Evolutionary conservation across 2,113 vertebrate genomes (phyloP).

Genomic region (Chaenogobius annularis): DNA sequence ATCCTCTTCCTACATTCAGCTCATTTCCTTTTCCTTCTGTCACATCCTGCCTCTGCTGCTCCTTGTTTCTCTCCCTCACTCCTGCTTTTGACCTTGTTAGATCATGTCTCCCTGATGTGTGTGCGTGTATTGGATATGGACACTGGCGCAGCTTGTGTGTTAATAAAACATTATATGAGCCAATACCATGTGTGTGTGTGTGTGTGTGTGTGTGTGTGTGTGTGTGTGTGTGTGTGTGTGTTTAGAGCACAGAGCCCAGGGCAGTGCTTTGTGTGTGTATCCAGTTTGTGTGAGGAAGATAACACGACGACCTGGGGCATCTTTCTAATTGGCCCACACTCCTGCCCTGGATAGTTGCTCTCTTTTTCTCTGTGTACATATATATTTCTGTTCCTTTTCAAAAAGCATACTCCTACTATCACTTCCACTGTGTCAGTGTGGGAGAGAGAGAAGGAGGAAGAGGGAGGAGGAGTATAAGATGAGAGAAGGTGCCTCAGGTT

Average conservation of each 20-base stretch:
- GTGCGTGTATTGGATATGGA: conserved; percentile 15
- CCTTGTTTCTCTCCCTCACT: background rate
- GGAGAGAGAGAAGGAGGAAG: background rate
- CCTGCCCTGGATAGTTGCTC: conserved; percentile 47
- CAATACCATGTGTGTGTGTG: conserved; percentile 4
- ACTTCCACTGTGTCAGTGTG: conserved; percentile 3
- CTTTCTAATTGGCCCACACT: conserved; percentile 65
- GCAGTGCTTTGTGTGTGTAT: conserved; percentile 50
- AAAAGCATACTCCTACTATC: conserved; percentile 8
- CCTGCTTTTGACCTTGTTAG: conserved; percentile 55
- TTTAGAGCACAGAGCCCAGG: conserved; percentile 14
- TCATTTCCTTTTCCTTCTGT: conserved; percentile 11
- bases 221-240: conserved; percentile 4
- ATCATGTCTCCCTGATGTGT: conserved; percentile 39
- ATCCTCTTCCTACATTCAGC: background rate
- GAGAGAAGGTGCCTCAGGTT: conserved; percentile 19
- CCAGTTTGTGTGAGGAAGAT: conserved; percentile 60
- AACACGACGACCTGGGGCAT: conserved; percentile 58
- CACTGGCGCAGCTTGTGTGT: conserved; percentile 18
- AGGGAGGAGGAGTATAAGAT: conserved; percentile 8
- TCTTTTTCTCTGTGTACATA: conserved; percentile 15
- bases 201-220: conserved; percentile 9
- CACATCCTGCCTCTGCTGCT: conserved; percentile 7
- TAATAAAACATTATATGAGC: conserved; percentile 45
- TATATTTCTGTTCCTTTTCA: conserved; percentile 40